These are phyloP conservation scores for Sitta europaea DNA, from an alignment of 2,113 vertebrate species.

Conservation along the genomic window DNA sequence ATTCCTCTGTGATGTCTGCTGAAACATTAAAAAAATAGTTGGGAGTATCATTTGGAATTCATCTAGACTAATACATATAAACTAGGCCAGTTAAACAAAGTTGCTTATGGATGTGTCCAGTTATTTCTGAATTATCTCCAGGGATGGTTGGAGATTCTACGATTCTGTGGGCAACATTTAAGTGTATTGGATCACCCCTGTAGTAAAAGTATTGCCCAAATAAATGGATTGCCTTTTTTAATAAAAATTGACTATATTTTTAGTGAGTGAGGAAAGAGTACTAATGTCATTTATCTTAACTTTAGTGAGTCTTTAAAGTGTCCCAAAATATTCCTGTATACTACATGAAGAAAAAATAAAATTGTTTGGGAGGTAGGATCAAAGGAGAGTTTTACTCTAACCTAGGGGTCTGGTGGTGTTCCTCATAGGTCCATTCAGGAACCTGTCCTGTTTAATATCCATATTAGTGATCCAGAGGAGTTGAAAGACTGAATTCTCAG, in stretches of 20 bases:
- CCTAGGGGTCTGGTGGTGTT: not conserved
- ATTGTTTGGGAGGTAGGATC: not conserved
- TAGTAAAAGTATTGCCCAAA: not conserved
- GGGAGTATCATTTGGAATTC: not conserved
- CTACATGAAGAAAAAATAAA: not conserved
- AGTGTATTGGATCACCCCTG: not conserved
- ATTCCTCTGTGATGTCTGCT: not conserved
- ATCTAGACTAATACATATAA: not conserved
- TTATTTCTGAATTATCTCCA: not conserved
- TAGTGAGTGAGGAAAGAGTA: not conserved
- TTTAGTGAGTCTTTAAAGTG: not conserved
- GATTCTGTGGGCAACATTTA: not conserved
- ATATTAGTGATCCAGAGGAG: too few relatives aligned
- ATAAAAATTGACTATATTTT: not conserved
- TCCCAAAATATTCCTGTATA: not conserved
- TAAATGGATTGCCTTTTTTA: not conserved
- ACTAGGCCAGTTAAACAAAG: not conserved
- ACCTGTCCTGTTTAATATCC: not conserved
- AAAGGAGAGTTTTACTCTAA: not conserved
- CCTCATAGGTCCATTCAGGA: not conserved
- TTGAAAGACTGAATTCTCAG: not conserved
- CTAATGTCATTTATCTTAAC: not conserved
- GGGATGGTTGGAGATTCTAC: not conserved
- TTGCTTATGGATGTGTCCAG: not conserved
- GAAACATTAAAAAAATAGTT: not conserved